Evolutionary conservation across 2,888 invertebrate genomes (phyloP).

Genomic region (Lepidocyrtinus sp.): DNA sequence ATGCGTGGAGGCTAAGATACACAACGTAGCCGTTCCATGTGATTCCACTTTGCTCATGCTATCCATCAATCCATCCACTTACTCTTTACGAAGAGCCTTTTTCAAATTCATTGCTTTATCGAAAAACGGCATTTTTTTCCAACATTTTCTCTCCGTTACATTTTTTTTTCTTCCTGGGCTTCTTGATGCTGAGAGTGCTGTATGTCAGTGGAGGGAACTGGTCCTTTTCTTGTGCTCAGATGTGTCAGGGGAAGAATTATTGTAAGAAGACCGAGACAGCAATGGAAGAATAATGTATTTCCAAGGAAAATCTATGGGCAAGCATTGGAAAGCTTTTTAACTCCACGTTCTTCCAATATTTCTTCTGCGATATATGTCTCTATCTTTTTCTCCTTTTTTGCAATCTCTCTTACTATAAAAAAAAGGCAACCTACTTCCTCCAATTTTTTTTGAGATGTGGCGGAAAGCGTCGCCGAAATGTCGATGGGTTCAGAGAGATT

Average conservation of each 20-base stretch:
- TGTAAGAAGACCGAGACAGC: slow-evolving; percentile 24
- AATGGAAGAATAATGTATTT: slow-evolving; percentile 58
- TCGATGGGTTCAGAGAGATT: slow-evolving; percentile 40
- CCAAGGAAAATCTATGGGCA: slow-evolving; percentile 50
- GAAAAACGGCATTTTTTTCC: slow-evolving; percentile 3
- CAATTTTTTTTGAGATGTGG: slow-evolving; percentile 12
- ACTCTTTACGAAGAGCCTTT: background rate
- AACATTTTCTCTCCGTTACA: background rate
- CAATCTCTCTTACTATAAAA: slow-evolving; percentile 4
- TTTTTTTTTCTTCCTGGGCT: background rate
- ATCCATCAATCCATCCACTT: slow-evolving; percentile 58
- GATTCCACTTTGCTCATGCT: slow-evolving; percentile 54
- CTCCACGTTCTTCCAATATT: slow-evolving; percentile 56
- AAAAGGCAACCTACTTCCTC: background rate
- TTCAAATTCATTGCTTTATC: slow-evolving; percentile 12
- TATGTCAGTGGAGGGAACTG: slow-evolving; percentile 49
- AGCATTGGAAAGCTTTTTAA: slow-evolving; percentile 63
- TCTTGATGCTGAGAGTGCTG: slow-evolving; percentile 5
- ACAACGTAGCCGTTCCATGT: slow-evolving; percentile 19
- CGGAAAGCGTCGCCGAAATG: slow-evolving; percentile 46
- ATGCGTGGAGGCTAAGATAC: background rate
- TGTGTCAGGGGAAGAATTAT: slow-evolving; percentile 17
- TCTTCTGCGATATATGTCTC: slow-evolving; percentile 30
- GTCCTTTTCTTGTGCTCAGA: slow-evolving; percentile 16
- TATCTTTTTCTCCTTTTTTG: slow-evolving; percentile 9